A percentile compares a stretch with the other conserved stretches of the same genome.
Conservation (phyloP, 2,888 invertebrate genomes). For the Gasteruption jaculator region DNA sequence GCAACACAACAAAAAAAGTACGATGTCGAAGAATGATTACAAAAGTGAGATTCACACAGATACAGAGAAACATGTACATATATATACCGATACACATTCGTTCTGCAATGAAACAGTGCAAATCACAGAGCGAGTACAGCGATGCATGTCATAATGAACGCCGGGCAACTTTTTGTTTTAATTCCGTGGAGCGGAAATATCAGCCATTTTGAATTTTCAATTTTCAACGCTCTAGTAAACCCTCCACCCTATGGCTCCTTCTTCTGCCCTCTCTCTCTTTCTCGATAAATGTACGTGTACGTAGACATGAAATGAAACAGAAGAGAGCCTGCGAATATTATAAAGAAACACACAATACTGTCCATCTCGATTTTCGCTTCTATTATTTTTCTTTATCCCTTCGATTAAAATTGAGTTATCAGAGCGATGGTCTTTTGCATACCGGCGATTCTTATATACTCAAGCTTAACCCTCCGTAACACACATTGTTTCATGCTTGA, state of each 20-base stretch:
- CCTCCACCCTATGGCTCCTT: slow-evolving; percentile 17
- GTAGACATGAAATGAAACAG: not conserved
- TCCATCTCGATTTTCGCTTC: too few relatives aligned
- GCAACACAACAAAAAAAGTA: too few relatives aligned
- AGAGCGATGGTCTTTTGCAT: too few relatives aligned
- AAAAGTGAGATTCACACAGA: slow-evolving; percentile 8
- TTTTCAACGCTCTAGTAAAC: slow-evolving; percentile 53
- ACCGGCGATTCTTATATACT: too few relatives aligned
- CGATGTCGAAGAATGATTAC: too few relatives aligned
- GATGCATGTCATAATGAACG: slow-evolving; percentile 51
- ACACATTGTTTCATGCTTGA: too few relatives aligned
- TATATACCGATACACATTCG: slow-evolving; percentile 15
- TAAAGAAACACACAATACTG: too few relatives aligned
- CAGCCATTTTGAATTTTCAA: slow-evolving; percentile 53
- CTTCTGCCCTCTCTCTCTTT: slow-evolving; percentile 13
- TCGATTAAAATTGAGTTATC: too few relatives aligned
- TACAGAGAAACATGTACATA: not conserved
- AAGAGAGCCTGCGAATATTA: too few relatives aligned
- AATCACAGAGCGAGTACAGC: slow-evolving; percentile 47
- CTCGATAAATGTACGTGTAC: not conserved
- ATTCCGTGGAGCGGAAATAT: slow-evolving; percentile 52
- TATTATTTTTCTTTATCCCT: too few relatives aligned
- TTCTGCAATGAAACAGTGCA: slow-evolving; percentile 40
- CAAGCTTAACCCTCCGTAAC: too few relatives aligned
- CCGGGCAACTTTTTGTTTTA: slow-evolving; percentile 50